Percentiles rank a stretch among this genome's conserved stretches.
Evolutionary conservation across 2,113 vertebrate genomes (phyloP).

Genomic region (Oncorhynchus clarkii): DNA sequence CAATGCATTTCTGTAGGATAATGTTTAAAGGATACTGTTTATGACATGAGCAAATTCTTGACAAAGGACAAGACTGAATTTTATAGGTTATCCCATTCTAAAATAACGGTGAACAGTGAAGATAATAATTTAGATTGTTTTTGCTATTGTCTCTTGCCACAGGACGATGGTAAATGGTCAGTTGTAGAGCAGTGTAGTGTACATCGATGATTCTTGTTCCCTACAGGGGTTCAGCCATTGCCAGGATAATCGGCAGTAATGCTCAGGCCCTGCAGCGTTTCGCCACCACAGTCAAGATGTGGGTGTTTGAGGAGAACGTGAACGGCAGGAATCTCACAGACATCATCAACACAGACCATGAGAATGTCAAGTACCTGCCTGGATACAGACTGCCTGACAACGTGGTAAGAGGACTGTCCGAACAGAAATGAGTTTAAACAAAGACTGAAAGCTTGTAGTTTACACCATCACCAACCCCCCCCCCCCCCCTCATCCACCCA

Average conservation of each 20-base stretch:
- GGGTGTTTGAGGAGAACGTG: slow-evolving; percentile 89
- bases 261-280: slow-evolving; percentile 80
- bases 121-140: neutral
- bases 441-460: neutral
- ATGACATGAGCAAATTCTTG: neutral
- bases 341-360: slow-evolving; percentile 90
- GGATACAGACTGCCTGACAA: slow-evolving; percentile 91
- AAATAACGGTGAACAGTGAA: neutral
- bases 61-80: neutral
- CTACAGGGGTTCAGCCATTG: slow-evolving; percentile 88
- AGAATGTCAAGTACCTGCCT: slow-evolving; percentile 91
- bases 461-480: too few species aligned
- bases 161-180: neutral
- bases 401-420: slow-evolving; percentile 78
- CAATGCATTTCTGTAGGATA: neutral
- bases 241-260: slow-evolving; percentile 87
- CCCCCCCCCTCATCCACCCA: too few species aligned
- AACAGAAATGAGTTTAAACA: neutral
- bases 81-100: neutral
- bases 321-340: slow-evolving; percentile 87
- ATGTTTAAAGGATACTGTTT: too few species aligned
- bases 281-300: slow-evolving; percentile 88
- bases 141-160: neutral
- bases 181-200: neutral
- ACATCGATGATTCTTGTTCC: slow-evolving; percentile 21